Percentiles rank a stretch among this genome's conserved stretches.
Evolutionary conservation across 2,113 vertebrate species (phyloP).

Genomic region (Phycodurus eques): DNA sequence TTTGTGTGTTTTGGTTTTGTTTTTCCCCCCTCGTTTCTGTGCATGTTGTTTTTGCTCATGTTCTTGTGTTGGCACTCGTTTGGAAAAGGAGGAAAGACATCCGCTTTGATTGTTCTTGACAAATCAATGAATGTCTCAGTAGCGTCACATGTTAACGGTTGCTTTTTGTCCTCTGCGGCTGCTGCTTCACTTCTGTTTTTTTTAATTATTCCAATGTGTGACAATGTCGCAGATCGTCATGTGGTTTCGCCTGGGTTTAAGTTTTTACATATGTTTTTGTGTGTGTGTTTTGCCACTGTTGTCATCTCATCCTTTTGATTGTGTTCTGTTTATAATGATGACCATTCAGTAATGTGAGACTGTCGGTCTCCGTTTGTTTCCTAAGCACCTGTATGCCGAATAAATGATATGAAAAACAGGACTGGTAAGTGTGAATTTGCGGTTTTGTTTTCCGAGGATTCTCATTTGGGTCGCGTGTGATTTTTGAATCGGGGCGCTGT

Average conservation of each 20-base stretch:
- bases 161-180: conserved; percentile 5
- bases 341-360: conserved; percentile 49
- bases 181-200: not conserved
- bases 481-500: no score
- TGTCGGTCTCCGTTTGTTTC: conserved; percentile 54
- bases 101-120: conserved; percentile 55
- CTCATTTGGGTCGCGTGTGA: no score
- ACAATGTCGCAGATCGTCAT: conserved; percentile 20
- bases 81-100: conserved; percentile 39
- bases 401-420: conserved; percentile 65
- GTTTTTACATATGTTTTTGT: conserved; percentile 44
- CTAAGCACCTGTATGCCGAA: conserved; percentile 68
- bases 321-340: conserved; percentile 56
- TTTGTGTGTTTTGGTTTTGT: conserved; percentile 39
- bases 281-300: conserved; percentile 55
- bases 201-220: conserved; percentile 18
- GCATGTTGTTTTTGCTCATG: conserved; percentile 45
- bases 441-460: not conserved
- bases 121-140: conserved; percentile 64
- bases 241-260: conserved; percentile 37
- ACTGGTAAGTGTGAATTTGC: not conserved
- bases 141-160: not conserved
- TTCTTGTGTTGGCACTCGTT: conserved; percentile 33
- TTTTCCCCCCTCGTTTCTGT: not conserved
- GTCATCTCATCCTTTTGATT: conserved; percentile 57